A percentile compares a stretch with the other conserved stretches of the same genome.
These are phyloP conservation scores for Strix occidentalis DNA, from an alignment of 2,797 vertebrate genomes.

Conservation along the genomic window DNA sequence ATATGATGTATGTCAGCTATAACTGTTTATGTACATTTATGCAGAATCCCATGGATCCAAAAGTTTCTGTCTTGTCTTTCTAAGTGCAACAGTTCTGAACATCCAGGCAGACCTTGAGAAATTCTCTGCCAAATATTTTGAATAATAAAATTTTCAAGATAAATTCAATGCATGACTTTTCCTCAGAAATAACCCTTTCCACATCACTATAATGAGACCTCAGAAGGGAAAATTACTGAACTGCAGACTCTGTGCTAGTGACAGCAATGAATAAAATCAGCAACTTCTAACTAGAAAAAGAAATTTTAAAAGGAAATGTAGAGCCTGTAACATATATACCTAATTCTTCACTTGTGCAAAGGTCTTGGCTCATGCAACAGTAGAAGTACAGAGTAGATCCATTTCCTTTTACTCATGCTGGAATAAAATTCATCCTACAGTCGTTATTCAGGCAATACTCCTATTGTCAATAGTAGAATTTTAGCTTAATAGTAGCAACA, in stretches of 20 bases:
- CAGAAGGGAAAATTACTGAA: background rate
- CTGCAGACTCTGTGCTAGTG: background rate
- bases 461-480: background rate
- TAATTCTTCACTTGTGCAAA: background rate
- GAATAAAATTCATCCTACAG: background rate
- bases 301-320: background rate
- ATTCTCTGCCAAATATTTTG: background rate
- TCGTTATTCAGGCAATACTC: background rate
- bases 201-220: background rate
- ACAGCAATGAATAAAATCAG: background rate
- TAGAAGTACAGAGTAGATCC: background rate
- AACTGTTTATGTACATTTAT: background rate
- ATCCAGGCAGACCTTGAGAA: background rate
- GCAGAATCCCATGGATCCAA: background rate
- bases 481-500: background rate
- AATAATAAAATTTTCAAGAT: background rate
- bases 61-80: conserved; percentile 7
- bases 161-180: background rate
- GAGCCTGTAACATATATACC: background rate
- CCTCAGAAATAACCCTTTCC: background rate
- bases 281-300: background rate
- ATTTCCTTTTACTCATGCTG: background rate
- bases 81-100: background rate
- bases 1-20: background rate
- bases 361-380: background rate